Evolutionary conservation across 2,113 vertebrate genomes (phyloP).

Genomic region (Anser cygnoides): DNA sequence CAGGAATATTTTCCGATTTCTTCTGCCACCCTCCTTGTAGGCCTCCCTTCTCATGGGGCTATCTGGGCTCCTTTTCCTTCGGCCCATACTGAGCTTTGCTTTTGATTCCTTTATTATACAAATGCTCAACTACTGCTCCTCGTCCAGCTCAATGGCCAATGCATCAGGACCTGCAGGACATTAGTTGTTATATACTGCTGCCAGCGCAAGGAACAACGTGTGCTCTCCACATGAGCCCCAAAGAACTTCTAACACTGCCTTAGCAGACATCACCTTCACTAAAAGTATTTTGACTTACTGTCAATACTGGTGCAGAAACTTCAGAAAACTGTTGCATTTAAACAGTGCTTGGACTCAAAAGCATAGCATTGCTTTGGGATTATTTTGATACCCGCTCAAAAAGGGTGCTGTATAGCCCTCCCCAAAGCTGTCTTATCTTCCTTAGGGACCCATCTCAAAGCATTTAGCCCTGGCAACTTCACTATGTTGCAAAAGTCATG

Average conservation of each 20-base stretch:
- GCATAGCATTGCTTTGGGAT: background rate
- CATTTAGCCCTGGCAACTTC: background rate
- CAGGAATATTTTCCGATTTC: background rate
- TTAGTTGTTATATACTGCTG: background rate
- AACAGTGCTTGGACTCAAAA: background rate
- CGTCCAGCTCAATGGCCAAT: background rate
- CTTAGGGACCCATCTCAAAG: background rate
- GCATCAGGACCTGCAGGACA: background rate
- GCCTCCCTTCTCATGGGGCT: background rate
- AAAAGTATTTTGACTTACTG: background rate
- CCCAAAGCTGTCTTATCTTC: background rate
- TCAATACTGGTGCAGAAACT: background rate
- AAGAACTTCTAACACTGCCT: background rate
- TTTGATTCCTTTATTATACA: background rate
- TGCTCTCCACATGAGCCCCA: background rate
- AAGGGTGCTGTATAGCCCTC: background rate
- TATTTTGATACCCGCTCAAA: background rate
- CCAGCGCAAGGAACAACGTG: background rate
- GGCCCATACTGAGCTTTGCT: background rate
- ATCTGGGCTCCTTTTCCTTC: background rate
- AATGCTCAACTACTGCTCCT: background rate
- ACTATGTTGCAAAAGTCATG: background rate
- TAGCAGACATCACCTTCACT: background rate
- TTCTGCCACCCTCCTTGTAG: background rate
- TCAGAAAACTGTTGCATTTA: background rate